Evolutionary conservation across 2,113 vertebrate genomes (phyloP).

Genomic region (Gobiocypris rarus): DNA sequence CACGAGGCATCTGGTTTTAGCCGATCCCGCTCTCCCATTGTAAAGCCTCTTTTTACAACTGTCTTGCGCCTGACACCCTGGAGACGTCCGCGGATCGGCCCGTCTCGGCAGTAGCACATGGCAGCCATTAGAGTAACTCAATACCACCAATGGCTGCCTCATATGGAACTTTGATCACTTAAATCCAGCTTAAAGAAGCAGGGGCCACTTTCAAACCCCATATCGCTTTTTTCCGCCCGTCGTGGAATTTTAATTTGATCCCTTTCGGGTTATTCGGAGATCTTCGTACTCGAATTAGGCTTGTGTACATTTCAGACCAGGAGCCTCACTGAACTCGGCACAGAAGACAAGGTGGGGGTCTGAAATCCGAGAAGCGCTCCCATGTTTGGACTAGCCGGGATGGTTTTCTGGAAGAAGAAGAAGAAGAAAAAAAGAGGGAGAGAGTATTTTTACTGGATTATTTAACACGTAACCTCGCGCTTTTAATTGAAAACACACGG

Average conservation of each 20-base stretch:
- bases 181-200: constrained; percentile 58
- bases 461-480: constrained; percentile 44
- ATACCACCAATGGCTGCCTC: constrained; percentile 44
- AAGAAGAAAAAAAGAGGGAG: not conserved
- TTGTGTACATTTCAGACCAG: constrained; percentile 47
- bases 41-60: constrained; percentile 46
- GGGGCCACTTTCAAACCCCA: constrained; percentile 44
- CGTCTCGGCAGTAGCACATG: constrained; percentile 56
- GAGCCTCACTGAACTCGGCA: constrained; percentile 29
- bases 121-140: constrained; percentile 57
- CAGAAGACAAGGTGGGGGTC: constrained; percentile 43
- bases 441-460: constrained; percentile 52
- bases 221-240: constrained; percentile 45
- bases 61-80: constrained; percentile 42
- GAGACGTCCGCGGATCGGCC: constrained; percentile 43
- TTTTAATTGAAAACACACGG: constrained; percentile 52
- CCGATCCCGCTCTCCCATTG: constrained; percentile 1
- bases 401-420: not conserved
- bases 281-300: constrained; percentile 52
- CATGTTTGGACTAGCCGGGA: constrained; percentile 51
- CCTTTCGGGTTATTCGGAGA: constrained; percentile 50
- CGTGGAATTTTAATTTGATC: constrained; percentile 60
- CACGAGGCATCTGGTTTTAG: constrained; percentile 57
- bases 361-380: constrained; percentile 46
- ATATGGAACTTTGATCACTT: constrained; percentile 53